These are phyloP conservation scores for Charina bottae DNA, from an alignment of 2,113 vertebrate genomes.

Conservation along the genomic window DNA sequence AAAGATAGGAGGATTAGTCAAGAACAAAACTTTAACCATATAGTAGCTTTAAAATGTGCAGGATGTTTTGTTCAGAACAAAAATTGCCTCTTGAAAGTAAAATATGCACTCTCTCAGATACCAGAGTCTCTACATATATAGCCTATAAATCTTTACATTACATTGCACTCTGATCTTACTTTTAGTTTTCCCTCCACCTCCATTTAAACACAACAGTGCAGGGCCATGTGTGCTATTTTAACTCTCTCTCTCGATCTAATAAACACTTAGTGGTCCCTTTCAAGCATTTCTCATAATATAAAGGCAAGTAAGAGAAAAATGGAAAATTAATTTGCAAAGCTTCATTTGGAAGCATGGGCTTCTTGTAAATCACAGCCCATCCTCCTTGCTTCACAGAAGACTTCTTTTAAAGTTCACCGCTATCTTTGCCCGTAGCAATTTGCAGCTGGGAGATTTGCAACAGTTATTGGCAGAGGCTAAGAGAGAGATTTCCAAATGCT, in stretches of 20 bases:
- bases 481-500: conserved; percentile 43
- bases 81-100: background rate
- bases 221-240: conserved; percentile 15
- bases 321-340: background rate
- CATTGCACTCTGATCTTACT: background rate
- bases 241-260: conserved; percentile 22
- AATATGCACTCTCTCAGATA: conserved; percentile 8
- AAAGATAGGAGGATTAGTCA: conserved; percentile 46
- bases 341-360: conserved; percentile 24
- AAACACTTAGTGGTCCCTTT: background rate
- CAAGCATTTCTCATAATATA: background rate
- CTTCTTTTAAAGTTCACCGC: conserved; percentile 13
- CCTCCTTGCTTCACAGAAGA: background rate
- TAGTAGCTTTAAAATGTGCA: background rate
- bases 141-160: background rate
- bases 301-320: conserved; percentile 40
- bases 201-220: background rate
- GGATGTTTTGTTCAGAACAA: background rate
- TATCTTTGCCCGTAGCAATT: conserved; percentile 27
- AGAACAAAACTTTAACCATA: background rate
- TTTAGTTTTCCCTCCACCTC: background rate
- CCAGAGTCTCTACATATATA: background rate
- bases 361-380: conserved; percentile 39
- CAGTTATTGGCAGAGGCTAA: conserved; percentile 75
- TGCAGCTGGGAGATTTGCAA: conserved; percentile 61